phyloP scores from a whole-genome alignment of 2,888 invertebrate species.

The Dendrolimus pini region DNA sequence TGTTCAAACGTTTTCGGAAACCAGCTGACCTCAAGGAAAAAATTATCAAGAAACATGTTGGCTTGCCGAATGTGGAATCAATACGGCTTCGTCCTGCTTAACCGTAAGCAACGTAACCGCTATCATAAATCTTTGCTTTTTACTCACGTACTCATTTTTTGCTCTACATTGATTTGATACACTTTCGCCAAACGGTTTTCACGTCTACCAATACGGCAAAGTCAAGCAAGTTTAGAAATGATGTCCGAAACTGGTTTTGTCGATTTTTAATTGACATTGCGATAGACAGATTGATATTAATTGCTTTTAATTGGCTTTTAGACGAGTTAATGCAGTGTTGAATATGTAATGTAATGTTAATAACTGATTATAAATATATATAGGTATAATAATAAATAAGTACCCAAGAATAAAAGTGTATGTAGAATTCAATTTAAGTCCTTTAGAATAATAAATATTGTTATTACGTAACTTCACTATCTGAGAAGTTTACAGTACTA shows the following conservation, averaged over 20 bases:
- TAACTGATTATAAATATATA: no score
- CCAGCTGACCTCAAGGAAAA: not conserved
- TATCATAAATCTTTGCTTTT: conserved; percentile 18
- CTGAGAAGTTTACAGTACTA: no score
- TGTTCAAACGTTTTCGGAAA: not conserved
- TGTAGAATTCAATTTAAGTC: no score
- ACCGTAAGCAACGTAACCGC: conserved; percentile 7
- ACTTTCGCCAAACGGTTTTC: not conserved
- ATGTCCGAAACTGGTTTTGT: not conserved
- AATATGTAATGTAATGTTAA: no score
- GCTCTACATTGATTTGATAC: not conserved
- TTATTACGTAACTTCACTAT: no score
- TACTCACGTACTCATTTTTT: conserved; percentile 5
- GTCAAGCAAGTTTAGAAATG: not conserved
- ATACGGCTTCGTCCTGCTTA: conserved; percentile 22
- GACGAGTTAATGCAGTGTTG: no score
- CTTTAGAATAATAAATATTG: no score
- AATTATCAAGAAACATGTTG: conserved; percentile 12
- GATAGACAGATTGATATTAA: not conserved
- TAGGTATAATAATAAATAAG: no score
- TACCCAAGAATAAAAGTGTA: no score
- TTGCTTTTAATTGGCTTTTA: not conserved
- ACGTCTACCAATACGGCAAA: not conserved
- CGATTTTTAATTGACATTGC: not conserved
- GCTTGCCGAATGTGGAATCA: conserved; percentile 23